Evolutionary conservation across 2,113 vertebrate species (phyloP), one percentile per base, ranked within the genome.

Genomic region (Chamaea fasciata): DNA sequence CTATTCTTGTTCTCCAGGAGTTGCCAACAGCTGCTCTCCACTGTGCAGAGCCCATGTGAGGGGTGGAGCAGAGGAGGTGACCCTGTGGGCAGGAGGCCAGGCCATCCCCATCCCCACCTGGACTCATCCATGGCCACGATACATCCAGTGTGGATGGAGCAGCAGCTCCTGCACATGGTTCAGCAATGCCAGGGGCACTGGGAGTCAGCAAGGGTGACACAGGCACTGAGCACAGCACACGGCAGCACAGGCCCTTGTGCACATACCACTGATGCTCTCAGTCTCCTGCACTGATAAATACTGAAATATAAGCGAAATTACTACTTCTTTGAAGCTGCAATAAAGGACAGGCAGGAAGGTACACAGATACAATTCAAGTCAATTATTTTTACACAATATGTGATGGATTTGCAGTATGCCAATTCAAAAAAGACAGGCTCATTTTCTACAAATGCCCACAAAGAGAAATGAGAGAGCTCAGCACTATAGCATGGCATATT

Each of bases 401-500:
- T 94, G 87, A 92, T 59, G 92, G 91, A 93, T 87, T 49, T 90
- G 85, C 76, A 82, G 59, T 14, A 86, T 56, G 80, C 76, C 80
- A 71, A 27, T 50, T 85, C 75, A 82, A 18, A 90, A 71, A 95
- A 90, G 85, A 91, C 89, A 90, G 93, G 92, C 56, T 90, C 89
- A 70, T 97, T 97, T 97, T 81, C 94, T 88, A 95, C 96, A 94
- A 74, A 94, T 95, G 89, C 79, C 81, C 88, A 78, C 33, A 79
- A 87, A 95, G 94, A 97, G 94, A 62, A 97, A 94, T 67, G 94
- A 95, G 63, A 65, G 83, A 78, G 78, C 93, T 97, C 75, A 83
- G 92, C 85, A 70, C 73, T 70, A 79, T 4, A 50, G 67, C 44
- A 69, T 52, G 94, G 89, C 76, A 86, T 69, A 96, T 87, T 85